Evolutionary conservation across 53 echinoderm and acorn worm genomes (phyloP), one percentile per base, ranked within the genome.

Genomic region (Hippasteria phrygiana): DNA sequence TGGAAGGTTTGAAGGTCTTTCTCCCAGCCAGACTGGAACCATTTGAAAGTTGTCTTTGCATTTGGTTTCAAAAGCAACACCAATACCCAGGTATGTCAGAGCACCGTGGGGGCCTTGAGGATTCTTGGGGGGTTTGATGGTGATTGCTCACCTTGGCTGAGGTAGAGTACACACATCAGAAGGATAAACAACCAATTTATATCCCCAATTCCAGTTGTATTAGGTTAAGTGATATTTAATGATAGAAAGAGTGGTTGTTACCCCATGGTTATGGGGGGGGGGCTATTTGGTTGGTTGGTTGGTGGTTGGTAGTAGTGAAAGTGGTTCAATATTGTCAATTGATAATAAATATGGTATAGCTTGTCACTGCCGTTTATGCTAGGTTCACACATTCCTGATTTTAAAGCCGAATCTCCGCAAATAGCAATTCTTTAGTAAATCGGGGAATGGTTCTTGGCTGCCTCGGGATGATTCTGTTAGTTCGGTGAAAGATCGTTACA

Each of bases 111-210:
- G 81, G 43, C 81, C 81, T 64, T 81, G 81, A 39, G 17, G 47
- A 26, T 80, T 56, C 28, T 24, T 18, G 26, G 78, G 55, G 77
- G 75, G 47, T 55, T 17, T 18, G 18, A 65, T 65, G 45, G 43
- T 82, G 65, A 64, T 39, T 29, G 73, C 16, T 84, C 51, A 84
- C 84, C 84, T 84, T 84, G 69, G 70, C 24, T 84, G 37, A 41
- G 12, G 56, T 70, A 71, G 28, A 43, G 24, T 74, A 45, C 74
- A 74, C 24, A 40, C 24, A 64, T 22, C 12, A 20, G 84, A 84
- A 84, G 71, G 84, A 69, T 84, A 84, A 84, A 48, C 53, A 84
- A 36, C 43, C 64, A 70, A 71, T 84, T 84, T 70, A 50, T 28
- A 28, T 18, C n/a, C 27, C 16, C 48, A 24, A 70, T 71, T 45